These are phyloP conservation scores for Andrena bicolor DNA, from an alignment of 2,888 invertebrate genomes.

Conservation along the genomic window DNA sequence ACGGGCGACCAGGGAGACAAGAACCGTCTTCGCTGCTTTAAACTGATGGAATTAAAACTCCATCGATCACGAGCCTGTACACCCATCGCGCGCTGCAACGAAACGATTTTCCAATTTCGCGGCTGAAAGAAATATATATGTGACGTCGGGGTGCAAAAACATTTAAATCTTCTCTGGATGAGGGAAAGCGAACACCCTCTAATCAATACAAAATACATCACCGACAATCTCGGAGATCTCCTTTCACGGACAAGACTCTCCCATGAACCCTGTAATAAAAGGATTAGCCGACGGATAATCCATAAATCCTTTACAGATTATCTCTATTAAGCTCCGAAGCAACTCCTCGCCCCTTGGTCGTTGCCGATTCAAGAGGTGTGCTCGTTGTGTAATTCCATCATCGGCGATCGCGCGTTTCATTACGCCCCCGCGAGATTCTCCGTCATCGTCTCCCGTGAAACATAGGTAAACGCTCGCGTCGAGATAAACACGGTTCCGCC, in stretches of 20 bases:
- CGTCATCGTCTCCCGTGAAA: neutral
- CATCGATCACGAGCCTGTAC: slow-evolving; percentile 23
- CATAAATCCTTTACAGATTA: slow-evolving; percentile 48
- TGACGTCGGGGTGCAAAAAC: neutral
- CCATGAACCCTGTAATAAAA: slow-evolving; percentile 20
- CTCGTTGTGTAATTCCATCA: slow-evolving; percentile 21
- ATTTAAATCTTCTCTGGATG: neutral
- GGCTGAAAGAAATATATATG: too few species aligned
- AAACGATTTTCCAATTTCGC: neutral
- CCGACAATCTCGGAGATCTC: slow-evolving; percentile 20
- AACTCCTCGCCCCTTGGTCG: slow-evolving; percentile 5
- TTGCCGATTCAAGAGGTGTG: slow-evolving; percentile 11
- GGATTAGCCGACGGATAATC: slow-evolving; percentile 28
- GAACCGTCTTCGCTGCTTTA: neutral
- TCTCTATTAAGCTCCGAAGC: slow-evolving; percentile 27
- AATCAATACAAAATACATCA: slow-evolving; percentile 28
- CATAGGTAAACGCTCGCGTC: slow-evolving; percentile 10
- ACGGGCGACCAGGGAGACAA: slow-evolving; percentile 1
- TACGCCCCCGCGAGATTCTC: neutral
- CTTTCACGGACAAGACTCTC: slow-evolving; percentile 17
- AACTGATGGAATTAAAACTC: slow-evolving; percentile 30
- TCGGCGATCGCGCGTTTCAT: slow-evolving; percentile 28
- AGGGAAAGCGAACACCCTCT: neutral
- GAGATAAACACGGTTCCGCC: slow-evolving; percentile 47
- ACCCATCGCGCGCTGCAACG: neutral